phyloP scores from a whole-genome alignment of 2,797 vertebrate genomes.

The Pseudotriccus pelzelni region DNA sequence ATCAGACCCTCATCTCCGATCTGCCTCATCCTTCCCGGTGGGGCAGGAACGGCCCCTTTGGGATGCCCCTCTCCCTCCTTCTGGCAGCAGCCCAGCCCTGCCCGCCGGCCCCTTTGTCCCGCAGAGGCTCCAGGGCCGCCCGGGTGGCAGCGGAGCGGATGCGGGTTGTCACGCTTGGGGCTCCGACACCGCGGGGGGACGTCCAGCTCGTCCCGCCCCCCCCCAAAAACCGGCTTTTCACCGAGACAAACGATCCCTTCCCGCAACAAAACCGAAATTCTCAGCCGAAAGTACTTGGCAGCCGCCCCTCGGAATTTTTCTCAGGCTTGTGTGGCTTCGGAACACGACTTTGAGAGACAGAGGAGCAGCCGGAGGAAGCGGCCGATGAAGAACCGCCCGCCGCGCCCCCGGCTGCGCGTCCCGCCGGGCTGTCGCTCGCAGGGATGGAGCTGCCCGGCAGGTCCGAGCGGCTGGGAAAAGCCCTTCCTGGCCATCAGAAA shows the following conservation, averaged over 20 bases:
- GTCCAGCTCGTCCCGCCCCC: not conserved
- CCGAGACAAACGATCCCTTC: not conserved
- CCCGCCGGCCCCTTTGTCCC: not conserved
- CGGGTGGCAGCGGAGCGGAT: slow-evolving; percentile 2
- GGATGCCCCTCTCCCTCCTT: not conserved
- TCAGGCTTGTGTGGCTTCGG: slow-evolving; percentile 12
- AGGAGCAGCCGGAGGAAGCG: not conserved
- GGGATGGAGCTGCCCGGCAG: not conserved
- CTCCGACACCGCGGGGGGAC: not conserved
- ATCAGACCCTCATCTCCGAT: rapidly evolving
- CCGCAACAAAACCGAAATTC: slow-evolving; percentile 21
- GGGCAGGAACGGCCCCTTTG: not conserved
- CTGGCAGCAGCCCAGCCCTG: not conserved
- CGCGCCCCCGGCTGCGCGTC: not conserved
- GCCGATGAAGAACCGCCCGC: not conserved
- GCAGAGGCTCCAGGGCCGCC: not conserved
- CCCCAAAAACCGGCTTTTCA: not conserved
- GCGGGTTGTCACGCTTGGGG: slow-evolving; percentile 32
- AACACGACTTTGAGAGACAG: not conserved
- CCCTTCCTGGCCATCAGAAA: not conserved
- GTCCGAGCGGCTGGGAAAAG: not conserved
- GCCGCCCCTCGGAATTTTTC: not conserved
- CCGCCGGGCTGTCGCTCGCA: not conserved
- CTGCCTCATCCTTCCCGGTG: rapidly evolving
- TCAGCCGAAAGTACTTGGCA: slow-evolving; percentile 18